Percentiles rank a stretch among this genome's conserved stretches.
Conservation (phyloP, 2,113 vertebrate genomes). For the Chitala chitala region DNA sequence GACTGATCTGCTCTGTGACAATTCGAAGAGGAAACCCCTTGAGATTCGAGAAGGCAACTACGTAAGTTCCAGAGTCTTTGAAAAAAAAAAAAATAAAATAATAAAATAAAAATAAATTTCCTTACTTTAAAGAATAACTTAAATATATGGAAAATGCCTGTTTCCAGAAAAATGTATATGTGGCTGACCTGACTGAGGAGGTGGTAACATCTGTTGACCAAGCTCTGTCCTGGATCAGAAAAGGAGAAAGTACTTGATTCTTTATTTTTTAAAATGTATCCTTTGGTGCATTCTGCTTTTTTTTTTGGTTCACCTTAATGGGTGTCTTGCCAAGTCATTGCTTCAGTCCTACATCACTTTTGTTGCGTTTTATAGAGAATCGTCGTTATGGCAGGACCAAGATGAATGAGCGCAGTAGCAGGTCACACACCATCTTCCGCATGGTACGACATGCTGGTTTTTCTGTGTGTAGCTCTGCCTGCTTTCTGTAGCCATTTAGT, state of each 20-base stretch:
- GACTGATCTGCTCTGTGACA: slow-evolving; percentile 82
- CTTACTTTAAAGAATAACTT: too few species aligned
- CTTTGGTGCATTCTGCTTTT: background rate
- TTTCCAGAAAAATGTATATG: slow-evolving; percentile 82
- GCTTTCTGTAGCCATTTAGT: background rate
- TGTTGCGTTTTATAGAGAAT: slow-evolving; percentile 65
- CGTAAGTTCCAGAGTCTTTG: slow-evolving; percentile 73
- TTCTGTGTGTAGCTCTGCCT: background rate
- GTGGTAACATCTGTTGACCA: slow-evolving; percentile 76
- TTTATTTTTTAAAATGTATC: background rate
- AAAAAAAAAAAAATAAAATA: too few species aligned
- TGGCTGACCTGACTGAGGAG: slow-evolving; percentile 88
- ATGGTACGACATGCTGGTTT: slow-evolving; percentile 78
- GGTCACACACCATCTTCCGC: slow-evolving; percentile 92
- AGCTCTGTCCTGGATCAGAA: slow-evolving; percentile 81
- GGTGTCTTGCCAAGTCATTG: background rate
- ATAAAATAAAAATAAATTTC: too few species aligned
- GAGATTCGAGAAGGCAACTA: slow-evolving; percentile 83
- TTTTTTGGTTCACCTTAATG: background rate
- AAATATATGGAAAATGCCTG: slow-evolving; percentile 15
- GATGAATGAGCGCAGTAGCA: slow-evolving; percentile 92
- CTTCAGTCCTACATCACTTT: background rate
- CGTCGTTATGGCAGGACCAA: slow-evolving; percentile 91
- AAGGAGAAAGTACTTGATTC: slow-evolving; percentile 87
- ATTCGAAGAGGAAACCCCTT: slow-evolving; percentile 82